These are phyloP conservation scores for Cuculus canorus DNA, from an alignment of 2,797 vertebrate species.

Conservation along the genomic window DNA sequence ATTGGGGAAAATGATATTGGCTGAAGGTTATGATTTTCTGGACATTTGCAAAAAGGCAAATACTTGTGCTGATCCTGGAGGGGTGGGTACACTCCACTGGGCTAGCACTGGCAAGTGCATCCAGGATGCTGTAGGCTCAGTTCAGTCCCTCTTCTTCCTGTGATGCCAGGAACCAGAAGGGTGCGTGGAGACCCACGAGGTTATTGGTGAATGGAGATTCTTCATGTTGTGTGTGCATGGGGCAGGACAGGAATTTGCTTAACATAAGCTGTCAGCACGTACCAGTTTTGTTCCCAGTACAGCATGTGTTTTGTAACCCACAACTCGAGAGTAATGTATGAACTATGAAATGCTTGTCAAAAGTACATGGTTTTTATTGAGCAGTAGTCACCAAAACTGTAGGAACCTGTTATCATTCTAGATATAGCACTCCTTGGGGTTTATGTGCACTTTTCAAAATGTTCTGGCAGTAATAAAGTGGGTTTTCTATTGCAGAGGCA, in stretches of 20 bases:
- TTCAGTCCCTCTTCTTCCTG: neutral
- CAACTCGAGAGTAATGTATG: neutral
- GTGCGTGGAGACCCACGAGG: neutral
- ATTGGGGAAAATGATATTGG: neutral
- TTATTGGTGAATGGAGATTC: neutral
- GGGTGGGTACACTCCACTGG: too few relatives aligned
- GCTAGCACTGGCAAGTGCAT: neutral
- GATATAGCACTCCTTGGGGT: neutral
- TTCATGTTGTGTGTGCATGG: fast-evolving
- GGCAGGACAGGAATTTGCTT: neutral
- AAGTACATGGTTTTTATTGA: neutral
- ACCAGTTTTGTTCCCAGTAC: neutral
- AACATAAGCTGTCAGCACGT: neutral
- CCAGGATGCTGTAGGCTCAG: fast-evolving
- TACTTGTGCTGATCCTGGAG: fast-evolving
- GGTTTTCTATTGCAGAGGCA: neutral
- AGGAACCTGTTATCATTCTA: neutral
- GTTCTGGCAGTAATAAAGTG: neutral
- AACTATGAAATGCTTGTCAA: neutral
- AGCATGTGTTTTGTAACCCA: neutral
- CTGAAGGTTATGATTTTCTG: neutral
- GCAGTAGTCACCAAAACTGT: neutral
- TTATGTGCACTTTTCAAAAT: neutral
- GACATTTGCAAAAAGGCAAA: neutral
- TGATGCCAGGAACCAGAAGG: neutral